Evolutionary conservation across 2,113 vertebrate genomes (phyloP).

Genomic region (Vulpes lagopus): DNA sequence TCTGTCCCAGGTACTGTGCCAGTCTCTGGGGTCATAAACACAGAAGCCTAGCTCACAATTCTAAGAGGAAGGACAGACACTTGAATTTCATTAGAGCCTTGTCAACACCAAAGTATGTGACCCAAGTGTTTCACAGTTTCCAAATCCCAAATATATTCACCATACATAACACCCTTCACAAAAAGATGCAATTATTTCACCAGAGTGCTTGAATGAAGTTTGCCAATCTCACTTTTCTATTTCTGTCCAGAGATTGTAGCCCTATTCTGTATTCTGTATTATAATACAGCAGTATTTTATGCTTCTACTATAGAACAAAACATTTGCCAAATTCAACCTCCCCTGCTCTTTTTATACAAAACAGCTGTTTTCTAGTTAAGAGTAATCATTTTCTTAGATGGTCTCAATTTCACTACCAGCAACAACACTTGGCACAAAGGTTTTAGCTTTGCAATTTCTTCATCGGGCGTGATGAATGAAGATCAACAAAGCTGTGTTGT

Average conservation of each 20-base stretch:
- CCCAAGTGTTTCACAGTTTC: not conserved
- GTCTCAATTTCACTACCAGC: not conserved
- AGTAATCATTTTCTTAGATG: not conserved
- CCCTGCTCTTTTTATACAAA: not conserved
- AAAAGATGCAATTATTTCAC: slow-evolving; percentile 14
- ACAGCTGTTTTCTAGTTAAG: not conserved
- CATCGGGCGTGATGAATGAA: not conserved
- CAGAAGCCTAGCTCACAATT: not conserved
- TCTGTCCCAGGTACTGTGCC: not conserved
- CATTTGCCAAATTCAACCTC: not conserved
- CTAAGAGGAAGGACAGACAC: not conserved
- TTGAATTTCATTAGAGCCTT: not conserved
- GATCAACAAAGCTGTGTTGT: not conserved
- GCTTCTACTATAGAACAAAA: not conserved
- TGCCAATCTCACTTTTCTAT: not conserved
- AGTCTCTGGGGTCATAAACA: not conserved
- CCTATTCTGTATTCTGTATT: not conserved
- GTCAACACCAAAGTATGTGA: slow-evolving; percentile 1
- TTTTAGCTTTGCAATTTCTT: not conserved
- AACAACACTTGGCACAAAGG: not conserved
- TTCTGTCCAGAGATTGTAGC: not conserved
- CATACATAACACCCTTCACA: not conserved
- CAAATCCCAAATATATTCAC: not conserved
- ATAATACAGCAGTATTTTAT: not conserved
- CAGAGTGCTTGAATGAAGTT: not conserved